These are phyloP conservation scores for Eucera pruinosa DNA, from an alignment of 2,888 invertebrate species.

Conservation along the genomic window DNA sequence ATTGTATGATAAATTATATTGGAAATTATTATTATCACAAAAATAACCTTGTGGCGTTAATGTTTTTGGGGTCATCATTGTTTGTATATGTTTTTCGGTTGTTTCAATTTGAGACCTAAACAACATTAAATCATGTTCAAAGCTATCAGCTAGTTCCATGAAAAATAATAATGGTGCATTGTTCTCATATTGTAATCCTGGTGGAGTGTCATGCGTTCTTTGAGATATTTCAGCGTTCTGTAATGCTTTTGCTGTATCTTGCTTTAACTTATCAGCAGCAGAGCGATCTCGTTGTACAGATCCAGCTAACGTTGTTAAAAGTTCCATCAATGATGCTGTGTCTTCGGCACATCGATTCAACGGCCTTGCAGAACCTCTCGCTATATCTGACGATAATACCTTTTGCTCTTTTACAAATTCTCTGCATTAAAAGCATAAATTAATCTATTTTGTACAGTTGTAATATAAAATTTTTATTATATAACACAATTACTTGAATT, in stretches of 20 bases:
- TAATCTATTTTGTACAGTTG: background rate
- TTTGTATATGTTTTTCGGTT: conserved; percentile 90
- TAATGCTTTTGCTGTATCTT: conserved; percentile 90
- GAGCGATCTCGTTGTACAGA: conserved; percentile 87
- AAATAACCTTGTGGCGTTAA: conserved; percentile 88
- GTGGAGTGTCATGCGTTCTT: conserved; percentile 91
- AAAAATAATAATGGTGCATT: conserved; percentile 90
- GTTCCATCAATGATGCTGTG: conserved; percentile 86
- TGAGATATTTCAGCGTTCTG: conserved; percentile 92
- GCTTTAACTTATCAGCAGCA: conserved; percentile 88
- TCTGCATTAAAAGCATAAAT: conserved; percentile 76
- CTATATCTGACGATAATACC: conserved; percentile 91
- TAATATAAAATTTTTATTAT: conserved; percentile 14
- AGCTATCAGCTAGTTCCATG: conserved; percentile 88
- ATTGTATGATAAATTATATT: background rate
- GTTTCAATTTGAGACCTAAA: conserved; percentile 90
- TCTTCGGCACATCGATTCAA: conserved; percentile 88
- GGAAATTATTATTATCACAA: background rate
- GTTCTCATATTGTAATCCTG: conserved; percentile 91
- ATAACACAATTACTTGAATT: conserved; percentile 88
- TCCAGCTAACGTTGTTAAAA: conserved; percentile 87
- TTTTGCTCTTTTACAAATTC: conserved; percentile 95
- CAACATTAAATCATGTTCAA: conserved; percentile 89
- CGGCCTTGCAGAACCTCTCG: conserved; percentile 88
- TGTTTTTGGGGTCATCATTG: conserved; percentile 87